phyloP scores from a whole-genome alignment of 2,113 vertebrate species.

The Spheniscus mendiculus region DNA sequence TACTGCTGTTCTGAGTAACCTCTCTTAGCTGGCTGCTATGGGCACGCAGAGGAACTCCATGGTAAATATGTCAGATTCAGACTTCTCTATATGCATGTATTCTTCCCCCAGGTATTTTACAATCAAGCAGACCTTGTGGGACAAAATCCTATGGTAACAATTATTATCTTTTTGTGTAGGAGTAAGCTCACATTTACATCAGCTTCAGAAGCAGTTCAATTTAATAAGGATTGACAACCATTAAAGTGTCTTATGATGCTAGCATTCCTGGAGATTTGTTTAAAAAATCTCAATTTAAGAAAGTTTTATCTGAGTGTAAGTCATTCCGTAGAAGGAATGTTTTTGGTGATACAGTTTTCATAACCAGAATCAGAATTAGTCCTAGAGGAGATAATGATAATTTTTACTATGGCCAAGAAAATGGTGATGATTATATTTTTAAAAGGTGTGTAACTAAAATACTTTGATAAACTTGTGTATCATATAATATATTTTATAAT shows the following conservation, averaged over 20 bases:
- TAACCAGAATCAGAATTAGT: neutral
- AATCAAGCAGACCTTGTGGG: neutral
- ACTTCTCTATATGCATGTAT: neutral
- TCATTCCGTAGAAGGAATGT: neutral
- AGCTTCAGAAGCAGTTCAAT: neutral
- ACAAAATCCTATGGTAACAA: neutral
- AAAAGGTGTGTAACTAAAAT: neutral
- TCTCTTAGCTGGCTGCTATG: neutral
- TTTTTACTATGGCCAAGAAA: neutral
- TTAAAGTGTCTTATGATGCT: neutral
- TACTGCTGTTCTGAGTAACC: neutral
- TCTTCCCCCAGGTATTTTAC: neutral
- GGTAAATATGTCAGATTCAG: neutral
- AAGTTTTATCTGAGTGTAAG: neutral
- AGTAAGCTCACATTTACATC: neutral
- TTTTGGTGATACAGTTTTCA: neutral
- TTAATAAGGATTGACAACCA: neutral
- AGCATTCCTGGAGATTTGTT: neutral
- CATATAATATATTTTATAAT: neutral
- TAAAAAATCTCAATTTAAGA: neutral
- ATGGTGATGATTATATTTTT: rapidly evolving
- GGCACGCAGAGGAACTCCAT: neutral
- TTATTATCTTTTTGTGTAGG: neutral
- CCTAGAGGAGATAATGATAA: neutral
- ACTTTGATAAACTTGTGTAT: neutral